Base-by-base conservation (phyloP, 2,888 invertebrate genomes). In the Icerya purchasi region DNA sequence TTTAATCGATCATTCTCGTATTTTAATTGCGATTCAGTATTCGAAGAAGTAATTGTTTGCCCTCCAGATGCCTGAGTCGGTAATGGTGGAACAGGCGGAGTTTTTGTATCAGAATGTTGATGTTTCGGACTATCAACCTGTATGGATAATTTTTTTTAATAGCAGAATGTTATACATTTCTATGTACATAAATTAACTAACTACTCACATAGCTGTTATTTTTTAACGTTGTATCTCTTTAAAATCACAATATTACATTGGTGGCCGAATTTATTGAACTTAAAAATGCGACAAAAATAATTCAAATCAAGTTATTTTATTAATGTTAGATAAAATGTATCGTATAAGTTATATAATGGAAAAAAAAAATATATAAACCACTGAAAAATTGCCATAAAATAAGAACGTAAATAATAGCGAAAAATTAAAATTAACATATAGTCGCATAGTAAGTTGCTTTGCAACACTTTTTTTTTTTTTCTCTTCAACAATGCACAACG, bases 1-100 rank as follows among this genome's bases (percentile, higher is more conserved):
- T 96, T 94, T 66, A 96, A 80, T 65, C 93, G 79, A 71, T 96
- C 96, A 72, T 96, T 96, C 75, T 96, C 96, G 74, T 94, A 94
- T 70, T 94, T 90, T 63, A 96, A 78, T 72, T 94, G 93, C 70
- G 87, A 87, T 69, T 91, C 85, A 52, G 78, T 73, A 59, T 72
- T 75, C 25, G 67, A 66, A 1, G 72, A 66, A 20, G 65, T 61
- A 36, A 63, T 61, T 57, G 56, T 63, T 59, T 64, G 57, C 65
- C 67, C 25, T 65, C 69, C 61, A 64, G 72, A 72, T 65, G 22
- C 53, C 56, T 63, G 63, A 51, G 61, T 50, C 19, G 22, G 49
- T 5, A 49, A 49, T 50, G 59, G 23, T n/a, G 54, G 24, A 20
- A 49, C 25, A 24, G 65, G 61, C 5, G 65, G 63, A 23, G 66